A percentile compares a stretch with the other conserved stretches of the same genome.
Evolutionary conservation across 35 echinoderm and acorn worm species (phyloP).

Genomic region (Chiridota heheva): DNA sequence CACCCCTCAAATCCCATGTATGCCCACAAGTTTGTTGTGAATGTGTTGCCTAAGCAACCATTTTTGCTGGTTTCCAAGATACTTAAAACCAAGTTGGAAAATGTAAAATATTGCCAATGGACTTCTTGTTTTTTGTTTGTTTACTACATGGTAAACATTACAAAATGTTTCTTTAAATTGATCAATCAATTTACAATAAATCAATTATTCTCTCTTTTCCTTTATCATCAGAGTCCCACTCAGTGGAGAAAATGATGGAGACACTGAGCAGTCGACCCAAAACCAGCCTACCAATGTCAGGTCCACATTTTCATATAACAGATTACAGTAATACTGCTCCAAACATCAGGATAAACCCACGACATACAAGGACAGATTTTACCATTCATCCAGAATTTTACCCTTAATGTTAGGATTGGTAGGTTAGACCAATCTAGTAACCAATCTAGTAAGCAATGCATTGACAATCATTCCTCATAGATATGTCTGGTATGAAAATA

Average conservation of each 20-base stretch:
- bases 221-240: slow-evolving; percentile 66
- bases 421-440: too few species aligned
- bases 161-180: not conserved
- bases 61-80: too few species aligned
- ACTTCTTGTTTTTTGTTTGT: too few species aligned
- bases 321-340: slow-evolving; percentile 68
- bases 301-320: slow-evolving; percentile 90
- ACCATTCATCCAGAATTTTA: slow-evolving; percentile 77
- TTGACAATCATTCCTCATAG: too few species aligned
- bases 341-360: slow-evolving; percentile 59
- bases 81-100: too few species aligned
- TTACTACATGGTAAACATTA: not conserved
- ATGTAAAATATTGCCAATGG: too few species aligned
- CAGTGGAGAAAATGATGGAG: slow-evolving; percentile 60
- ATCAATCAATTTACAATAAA: too few species aligned
- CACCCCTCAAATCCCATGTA: too few species aligned
- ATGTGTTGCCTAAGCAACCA: too few species aligned
- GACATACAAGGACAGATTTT: slow-evolving; percentile 63
- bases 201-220: not conserved
- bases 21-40: too few species aligned
- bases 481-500: too few species aligned
- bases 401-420: slow-evolving; percentile 44
- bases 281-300: slow-evolving; percentile 60
- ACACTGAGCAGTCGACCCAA: slow-evolving; percentile 50
- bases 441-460: too few species aligned